These are phyloP conservation scores for Pungitius pungitius DNA, from an alignment of 2,113 vertebrate species.

Conservation along the genomic window DNA sequence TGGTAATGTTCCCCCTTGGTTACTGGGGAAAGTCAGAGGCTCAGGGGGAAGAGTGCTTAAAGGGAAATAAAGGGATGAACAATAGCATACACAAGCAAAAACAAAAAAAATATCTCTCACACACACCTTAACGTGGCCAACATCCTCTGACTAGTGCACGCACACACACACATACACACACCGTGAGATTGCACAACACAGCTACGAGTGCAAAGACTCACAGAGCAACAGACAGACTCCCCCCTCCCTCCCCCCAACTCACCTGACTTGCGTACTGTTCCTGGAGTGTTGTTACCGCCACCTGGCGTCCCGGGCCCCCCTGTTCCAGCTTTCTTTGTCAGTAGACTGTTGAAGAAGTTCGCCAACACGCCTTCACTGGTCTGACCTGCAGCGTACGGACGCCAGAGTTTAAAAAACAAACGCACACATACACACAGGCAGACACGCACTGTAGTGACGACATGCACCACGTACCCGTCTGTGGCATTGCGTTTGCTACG, in stretches of 20 bases:
- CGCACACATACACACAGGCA: not conserved
- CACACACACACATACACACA: constrained; percentile 55
- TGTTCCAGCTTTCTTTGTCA: constrained; percentile 97
- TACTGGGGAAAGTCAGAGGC: constrained; percentile 21
- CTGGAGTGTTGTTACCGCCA: constrained; percentile 86
- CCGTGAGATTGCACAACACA: constrained; percentile 46
- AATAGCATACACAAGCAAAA: constrained; percentile 41
- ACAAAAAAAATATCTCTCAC: constrained; percentile 61
- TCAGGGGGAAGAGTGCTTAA: not conserved
- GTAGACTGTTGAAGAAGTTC: constrained; percentile 98
- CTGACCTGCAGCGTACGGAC: constrained; percentile 85
- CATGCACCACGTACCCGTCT: constrained; percentile 82
- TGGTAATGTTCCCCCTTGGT: constrained; percentile 15
- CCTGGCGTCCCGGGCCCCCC: constrained; percentile 83
- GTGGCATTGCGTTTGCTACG: constrained; percentile 92
- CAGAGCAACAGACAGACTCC: constrained; percentile 8
- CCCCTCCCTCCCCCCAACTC: not conserved
- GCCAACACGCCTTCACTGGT: constrained; percentile 98
- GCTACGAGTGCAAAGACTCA: constrained; percentile 21
- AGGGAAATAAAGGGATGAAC: constrained; percentile 12
- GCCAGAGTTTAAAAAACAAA: constrained; percentile 11
- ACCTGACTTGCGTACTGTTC: constrained; percentile 97
- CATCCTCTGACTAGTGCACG: constrained; percentile 81
- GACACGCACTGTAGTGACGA: too few species aligned
- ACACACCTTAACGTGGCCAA: constrained; percentile 86